Evolutionary conservation across 2,113 vertebrate genomes (phyloP).

Genomic region (Alouatta palliata): DNA sequence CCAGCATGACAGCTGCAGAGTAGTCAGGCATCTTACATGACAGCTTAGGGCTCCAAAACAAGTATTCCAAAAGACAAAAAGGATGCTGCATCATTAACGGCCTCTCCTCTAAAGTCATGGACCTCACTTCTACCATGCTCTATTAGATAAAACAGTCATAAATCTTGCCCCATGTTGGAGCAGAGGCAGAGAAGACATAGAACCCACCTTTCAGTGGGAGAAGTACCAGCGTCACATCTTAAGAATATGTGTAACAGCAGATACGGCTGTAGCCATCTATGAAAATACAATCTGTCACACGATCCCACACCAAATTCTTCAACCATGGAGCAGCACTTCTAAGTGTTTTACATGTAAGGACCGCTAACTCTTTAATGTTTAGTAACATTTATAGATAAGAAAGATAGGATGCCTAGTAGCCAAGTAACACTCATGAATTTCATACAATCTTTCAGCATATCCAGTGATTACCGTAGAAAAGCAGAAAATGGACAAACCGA

Average conservation of each 20-base stretch:
- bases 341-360: background rate
- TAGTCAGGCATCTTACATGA: background rate
- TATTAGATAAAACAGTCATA: background rate
- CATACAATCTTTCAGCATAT: background rate
- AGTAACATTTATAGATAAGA: background rate
- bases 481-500: background rate
- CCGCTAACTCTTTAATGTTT: background rate
- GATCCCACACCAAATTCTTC: background rate
- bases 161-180: background rate
- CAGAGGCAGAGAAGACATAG: background rate
- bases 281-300: background rate
- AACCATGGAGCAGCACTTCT: background rate
- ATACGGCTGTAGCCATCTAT: background rate
- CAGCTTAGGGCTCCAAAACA: background rate
- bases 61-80: background rate
- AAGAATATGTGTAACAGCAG: background rate
- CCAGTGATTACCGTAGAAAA: background rate
- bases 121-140: background rate
- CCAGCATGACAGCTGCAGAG: background rate
- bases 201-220: background rate
- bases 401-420: background rate
- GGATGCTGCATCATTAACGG: background rate
- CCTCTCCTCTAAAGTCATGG: background rate
- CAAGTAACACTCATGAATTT: background rate
- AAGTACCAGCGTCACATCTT: background rate